Percentiles rank a stretch among this genome's conserved stretches.
These are phyloP conservation scores for Abrostola triplasia DNA, from an alignment of 2,888 invertebrate species.

Conservation along the genomic window DNA sequence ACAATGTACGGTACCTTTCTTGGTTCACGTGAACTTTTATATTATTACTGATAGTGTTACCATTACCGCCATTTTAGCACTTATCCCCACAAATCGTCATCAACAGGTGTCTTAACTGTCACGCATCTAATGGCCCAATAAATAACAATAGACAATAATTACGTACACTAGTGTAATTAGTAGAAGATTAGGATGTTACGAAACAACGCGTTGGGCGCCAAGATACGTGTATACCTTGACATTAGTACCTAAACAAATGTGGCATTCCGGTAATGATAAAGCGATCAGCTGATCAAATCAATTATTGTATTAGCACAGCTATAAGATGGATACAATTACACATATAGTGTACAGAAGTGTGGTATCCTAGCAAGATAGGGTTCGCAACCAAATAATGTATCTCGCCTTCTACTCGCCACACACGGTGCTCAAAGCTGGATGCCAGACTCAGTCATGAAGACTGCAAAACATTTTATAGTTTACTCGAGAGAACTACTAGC, in stretches of 20 bases:
- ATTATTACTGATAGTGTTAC: too few relatives aligned
- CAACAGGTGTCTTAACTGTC: slow-evolving; percentile 39
- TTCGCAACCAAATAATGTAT: not conserved
- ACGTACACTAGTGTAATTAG: slow-evolving; percentile 39
- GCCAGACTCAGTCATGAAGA: too few relatives aligned
- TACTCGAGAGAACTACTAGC: too few relatives aligned
- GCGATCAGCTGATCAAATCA: slow-evolving; percentile 1
- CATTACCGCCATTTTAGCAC: slow-evolving; percentile 7
- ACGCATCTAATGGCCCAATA: slow-evolving; percentile 53
- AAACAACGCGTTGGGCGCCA: slow-evolving; percentile 35
- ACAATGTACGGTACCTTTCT: too few relatives aligned
- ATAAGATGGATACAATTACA: not conserved
- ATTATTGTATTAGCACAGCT: not conserved
- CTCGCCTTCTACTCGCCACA: too few relatives aligned
- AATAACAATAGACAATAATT: slow-evolving; percentile 48
- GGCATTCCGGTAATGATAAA: slow-evolving; percentile 5
- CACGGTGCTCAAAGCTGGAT: too few relatives aligned
- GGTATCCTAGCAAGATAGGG: not conserved
- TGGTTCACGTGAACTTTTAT: too few relatives aligned
- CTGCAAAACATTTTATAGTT: too few relatives aligned
- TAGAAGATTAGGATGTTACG: slow-evolving; percentile 39
- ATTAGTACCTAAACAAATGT: slow-evolving; percentile 11
- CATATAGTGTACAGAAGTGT: too few relatives aligned
- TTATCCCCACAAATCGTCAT: slow-evolving; percentile 10
- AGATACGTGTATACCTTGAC: slow-evolving; percentile 23